These are phyloP conservation scores for Chrysolina oricalcia DNA, from an alignment of 2,888 invertebrate genomes.

Conservation along the genomic window DNA sequence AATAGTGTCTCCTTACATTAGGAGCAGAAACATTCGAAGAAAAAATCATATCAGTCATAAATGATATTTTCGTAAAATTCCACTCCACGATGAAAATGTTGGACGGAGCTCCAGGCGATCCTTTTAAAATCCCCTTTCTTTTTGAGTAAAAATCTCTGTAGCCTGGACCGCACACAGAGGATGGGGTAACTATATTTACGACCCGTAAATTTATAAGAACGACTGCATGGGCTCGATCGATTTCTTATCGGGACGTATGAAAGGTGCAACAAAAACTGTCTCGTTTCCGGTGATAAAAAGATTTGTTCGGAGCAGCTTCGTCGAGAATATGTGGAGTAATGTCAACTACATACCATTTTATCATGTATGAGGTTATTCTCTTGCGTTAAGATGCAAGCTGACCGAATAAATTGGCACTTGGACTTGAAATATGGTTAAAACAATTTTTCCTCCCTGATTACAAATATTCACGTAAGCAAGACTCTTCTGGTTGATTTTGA, in stretches of 20 bases:
- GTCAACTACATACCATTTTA: background rate
- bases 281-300: conserved; percentile 33
- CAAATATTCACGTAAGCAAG: too few relatives aligned
- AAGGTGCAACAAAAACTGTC: conserved; percentile 34
- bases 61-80: background rate
- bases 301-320: background rate
- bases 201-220: background rate
- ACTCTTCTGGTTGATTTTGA: too few relatives aligned
- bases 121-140: background rate
- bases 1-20: too few relatives aligned
- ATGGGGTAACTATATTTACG: background rate
- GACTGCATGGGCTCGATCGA: conserved; percentile 32
- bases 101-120: background rate
- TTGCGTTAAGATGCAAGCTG: background rate
- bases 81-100: background rate
- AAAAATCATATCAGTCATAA: too few relatives aligned
- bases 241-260: conserved; percentile 36
- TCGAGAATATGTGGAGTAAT: background rate
- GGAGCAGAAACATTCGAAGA: too few relatives aligned
- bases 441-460: too few relatives aligned
- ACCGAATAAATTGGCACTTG: too few relatives aligned
- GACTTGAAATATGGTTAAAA: too few relatives aligned
- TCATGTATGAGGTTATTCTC: background rate
- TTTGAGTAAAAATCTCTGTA: background rate
- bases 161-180: background rate